A percentile compares a stretch with the other conserved stretches of the same genome.
Evolutionary conservation across 2,888 invertebrate genomes (phyloP).

Genomic region (Drosophila anceps): DNA sequence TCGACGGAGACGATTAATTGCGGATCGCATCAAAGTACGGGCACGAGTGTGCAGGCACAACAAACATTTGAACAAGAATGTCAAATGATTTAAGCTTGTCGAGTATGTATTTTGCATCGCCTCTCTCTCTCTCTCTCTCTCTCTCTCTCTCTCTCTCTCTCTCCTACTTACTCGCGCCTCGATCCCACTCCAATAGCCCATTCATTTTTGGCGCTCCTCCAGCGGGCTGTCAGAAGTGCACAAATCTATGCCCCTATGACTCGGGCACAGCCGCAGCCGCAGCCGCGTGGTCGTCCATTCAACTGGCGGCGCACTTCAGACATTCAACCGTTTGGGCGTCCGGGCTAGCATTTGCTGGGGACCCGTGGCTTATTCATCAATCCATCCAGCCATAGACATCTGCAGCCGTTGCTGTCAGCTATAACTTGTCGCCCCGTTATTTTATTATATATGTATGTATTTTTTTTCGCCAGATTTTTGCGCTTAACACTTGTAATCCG

Average conservation of each 20-base stretch:
- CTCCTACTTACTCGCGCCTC: neutral
- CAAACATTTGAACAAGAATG: constrained; percentile 45
- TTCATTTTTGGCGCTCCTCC: constrained; percentile 73
- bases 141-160: neutral
- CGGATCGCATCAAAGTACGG: constrained; percentile 22
- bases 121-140: neutral
- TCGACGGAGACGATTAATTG: constrained; percentile 43
- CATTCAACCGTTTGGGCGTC: constrained; percentile 20
- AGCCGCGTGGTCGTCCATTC: constrained; percentile 25
- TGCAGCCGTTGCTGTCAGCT: constrained; percentile 61
- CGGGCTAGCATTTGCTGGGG: constrained; percentile 1
- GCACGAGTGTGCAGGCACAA: constrained; percentile 8
- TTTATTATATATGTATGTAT: neutral
- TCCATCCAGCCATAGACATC: constrained; percentile 55
- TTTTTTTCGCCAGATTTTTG: constrained; percentile 46
- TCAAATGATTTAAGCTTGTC: constrained; percentile 48
- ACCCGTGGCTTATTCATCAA: constrained; percentile 30
- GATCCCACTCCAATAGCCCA: constrained; percentile 36
- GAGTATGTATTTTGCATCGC: neutral
- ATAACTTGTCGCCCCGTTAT: constrained; percentile 44
- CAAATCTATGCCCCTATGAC: constrained; percentile 62
- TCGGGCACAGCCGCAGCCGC: constrained; percentile 7
- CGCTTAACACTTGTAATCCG: constrained; percentile 64
- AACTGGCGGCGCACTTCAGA: constrained; percentile 32
- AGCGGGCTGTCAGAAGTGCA: constrained; percentile 71